These are phyloP conservation scores for Myotis yumanensis DNA, from an alignment of 2,113 vertebrate genomes.

Conservation along the genomic window DNA sequence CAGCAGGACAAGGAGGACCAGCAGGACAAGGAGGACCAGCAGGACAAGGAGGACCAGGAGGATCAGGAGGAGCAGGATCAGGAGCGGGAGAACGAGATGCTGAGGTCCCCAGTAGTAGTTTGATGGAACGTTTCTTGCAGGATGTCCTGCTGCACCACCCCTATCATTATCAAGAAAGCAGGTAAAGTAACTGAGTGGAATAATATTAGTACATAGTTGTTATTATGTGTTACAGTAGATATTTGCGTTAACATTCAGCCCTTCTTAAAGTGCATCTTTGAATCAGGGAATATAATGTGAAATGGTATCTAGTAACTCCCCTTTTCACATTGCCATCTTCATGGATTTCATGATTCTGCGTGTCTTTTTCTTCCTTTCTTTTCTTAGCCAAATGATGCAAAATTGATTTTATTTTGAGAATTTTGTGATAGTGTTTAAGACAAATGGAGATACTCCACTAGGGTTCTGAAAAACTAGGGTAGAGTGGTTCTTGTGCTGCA, in stretches of 20 bases:
- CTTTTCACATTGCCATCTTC: background rate
- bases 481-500: background rate
- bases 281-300: slow-evolving; percentile 23
- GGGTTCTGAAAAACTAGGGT: background rate
- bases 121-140: slow-evolving; percentile 95
- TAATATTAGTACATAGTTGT: background rate
- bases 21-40: no score
- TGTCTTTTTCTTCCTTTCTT: background rate
- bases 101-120: slow-evolving; percentile 59
- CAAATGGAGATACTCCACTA: background rate
- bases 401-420: slow-evolving; percentile 32
- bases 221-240: background rate
- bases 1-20: no score
- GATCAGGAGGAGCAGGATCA: no score
- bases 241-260: background rate
- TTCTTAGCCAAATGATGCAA: background rate
- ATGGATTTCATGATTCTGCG: background rate
- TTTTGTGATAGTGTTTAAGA: background rate
- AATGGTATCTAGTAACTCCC: slow-evolving; percentile 17
- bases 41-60: no score
- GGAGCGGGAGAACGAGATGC: no score
- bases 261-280: background rate
- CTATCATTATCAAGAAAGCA: slow-evolving; percentile 86
- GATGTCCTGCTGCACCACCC: slow-evolving; percentile 94
- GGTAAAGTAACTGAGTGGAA: slow-evolving; percentile 80